Conservation (phyloP, 2,888 invertebrate genomes). For the Heliconius hortense region DNA sequence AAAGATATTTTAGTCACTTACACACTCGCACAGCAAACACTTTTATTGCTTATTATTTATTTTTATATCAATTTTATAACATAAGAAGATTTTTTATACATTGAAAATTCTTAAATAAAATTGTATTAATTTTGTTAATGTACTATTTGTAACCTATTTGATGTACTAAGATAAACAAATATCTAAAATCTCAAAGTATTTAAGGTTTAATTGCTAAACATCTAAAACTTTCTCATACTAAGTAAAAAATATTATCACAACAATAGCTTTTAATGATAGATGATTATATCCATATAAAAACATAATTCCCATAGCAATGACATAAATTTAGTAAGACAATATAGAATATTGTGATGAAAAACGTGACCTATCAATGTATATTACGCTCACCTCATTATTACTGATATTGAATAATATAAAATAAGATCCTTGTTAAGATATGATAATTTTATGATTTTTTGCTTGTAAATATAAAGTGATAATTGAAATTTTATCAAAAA, state of each 20-base stretch:
- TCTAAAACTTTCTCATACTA: slow-evolving; percentile 26
- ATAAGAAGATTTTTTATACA: too few species aligned
- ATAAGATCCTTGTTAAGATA: slow-evolving; percentile 45
- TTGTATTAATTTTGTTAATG: too few species aligned
- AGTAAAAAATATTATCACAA: slow-evolving; percentile 7
- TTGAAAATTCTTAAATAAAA: too few species aligned
- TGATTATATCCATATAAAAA: slow-evolving; percentile 12
- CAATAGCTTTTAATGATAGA: slow-evolving; percentile 18
- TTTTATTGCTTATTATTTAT: too few species aligned
- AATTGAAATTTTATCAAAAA: slow-evolving; percentile 12
- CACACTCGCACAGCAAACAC: too few species aligned
- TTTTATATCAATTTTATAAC: too few species aligned
- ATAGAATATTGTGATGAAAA: slow-evolving; percentile 70
- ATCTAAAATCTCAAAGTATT: too few species aligned
- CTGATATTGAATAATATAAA: slow-evolving; percentile 48
- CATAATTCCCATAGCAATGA: slow-evolving; percentile 56
- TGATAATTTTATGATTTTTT: slow-evolving; percentile 43
- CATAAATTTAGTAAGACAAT: slow-evolving; percentile 50
- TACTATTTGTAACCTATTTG: too few species aligned
- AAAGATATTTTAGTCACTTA: too few species aligned
- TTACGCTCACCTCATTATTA: slow-evolving; percentile 55
- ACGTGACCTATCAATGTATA: slow-evolving; percentile 77
- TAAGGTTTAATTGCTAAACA: not conserved
- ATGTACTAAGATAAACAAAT: too few species aligned
- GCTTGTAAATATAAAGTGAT: slow-evolving; percentile 6